Base-by-base conservation (phyloP, 2,113 vertebrate species). In the Panthera uncia region DNA sequence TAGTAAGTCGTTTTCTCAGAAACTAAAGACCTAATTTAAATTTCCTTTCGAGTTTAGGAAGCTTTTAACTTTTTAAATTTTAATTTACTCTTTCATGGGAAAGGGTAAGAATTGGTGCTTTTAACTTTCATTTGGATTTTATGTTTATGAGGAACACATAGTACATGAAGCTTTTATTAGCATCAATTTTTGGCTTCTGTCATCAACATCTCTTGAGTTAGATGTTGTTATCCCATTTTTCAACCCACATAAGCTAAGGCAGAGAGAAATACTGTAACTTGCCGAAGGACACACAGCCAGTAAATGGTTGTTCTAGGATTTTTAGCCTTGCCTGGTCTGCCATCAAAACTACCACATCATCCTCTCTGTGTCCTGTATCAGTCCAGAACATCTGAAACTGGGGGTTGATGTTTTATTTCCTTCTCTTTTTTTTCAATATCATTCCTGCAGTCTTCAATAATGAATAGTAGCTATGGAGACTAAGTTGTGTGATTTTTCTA, bases 1-100 rank as follows among this genome's bases (percentile, higher is more conserved):
- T 71, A 89, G 11, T 81, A 63, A 25, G 1, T 61, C 86, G 23
- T 93, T 97, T 73, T 95, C 31, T 91, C 38, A 92, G 63, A 94
- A 86, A 36, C 31, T 36, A 36, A 87, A 94, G 41, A 52, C 12
- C 55, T 29, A 38, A 23, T 89, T 91, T 66, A 80, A 61, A 21
- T 69, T 92, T 90, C 13, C 21, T 74, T 95, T 93, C 76, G 57
- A 66, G 5, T 73, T 68, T 90, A 48, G 27, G 36, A 52, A 69
- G 27, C 41, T 38, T 10, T 63, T 57, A 73, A 6, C 7, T 41
- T 66, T 91, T 76, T 16, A 12, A 50, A 71, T 31, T 45, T 73
- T 52, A 74, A 41, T 78, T 92, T 89, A 6, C 25, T 73, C 61
- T 89, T 66, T 76, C 88, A 66, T 48, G 55, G 13, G 7, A 83